phyloP scores from a whole-genome alignment of 2,888 invertebrate genomes.

The Macrophya alboannulata region DNA sequence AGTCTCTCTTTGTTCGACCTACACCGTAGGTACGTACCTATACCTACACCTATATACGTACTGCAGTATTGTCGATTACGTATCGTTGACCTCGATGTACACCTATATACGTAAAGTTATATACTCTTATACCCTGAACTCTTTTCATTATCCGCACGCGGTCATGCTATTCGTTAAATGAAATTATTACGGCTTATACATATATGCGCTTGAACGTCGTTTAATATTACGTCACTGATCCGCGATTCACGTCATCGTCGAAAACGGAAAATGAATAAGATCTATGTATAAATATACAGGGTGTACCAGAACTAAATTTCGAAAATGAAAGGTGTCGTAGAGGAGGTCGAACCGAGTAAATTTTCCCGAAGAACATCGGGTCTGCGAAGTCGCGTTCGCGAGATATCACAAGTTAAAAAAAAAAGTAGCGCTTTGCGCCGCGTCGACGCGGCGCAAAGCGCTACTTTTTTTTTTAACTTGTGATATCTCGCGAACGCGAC shows the following conservation, averaged over 20 bases:
- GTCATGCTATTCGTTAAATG: constrained; percentile 5
- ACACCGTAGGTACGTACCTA: constrained; percentile 53
- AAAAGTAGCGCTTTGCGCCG: too few relatives aligned
- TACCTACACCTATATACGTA: background rate
- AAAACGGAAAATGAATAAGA: background rate
- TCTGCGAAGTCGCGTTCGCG: too few relatives aligned
- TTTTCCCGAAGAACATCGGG: too few relatives aligned
- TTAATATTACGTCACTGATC: background rate
- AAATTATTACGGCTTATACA: background rate
- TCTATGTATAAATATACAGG: too few relatives aligned
- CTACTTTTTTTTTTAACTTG: too few relatives aligned
- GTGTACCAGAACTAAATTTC: too few relatives aligned
- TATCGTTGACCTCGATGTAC: constrained; percentile 68
- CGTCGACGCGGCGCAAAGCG: too few relatives aligned
- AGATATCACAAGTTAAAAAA: too few relatives aligned
- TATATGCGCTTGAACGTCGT: background rate
- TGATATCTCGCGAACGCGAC: too few relatives aligned
- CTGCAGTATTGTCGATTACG: constrained; percentile 63
- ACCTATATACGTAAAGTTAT: background rate
- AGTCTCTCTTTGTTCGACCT: constrained; percentile 49
- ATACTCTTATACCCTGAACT: constrained; percentile 51
- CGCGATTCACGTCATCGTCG: background rate
- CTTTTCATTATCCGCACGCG: constrained; percentile 58
- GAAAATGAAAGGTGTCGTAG: too few relatives aligned
- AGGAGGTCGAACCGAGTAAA: too few relatives aligned